These are phyloP conservation scores for Troides helena DNA, from an alignment of 2,888 invertebrate genomes.

Conservation along the genomic window DNA sequence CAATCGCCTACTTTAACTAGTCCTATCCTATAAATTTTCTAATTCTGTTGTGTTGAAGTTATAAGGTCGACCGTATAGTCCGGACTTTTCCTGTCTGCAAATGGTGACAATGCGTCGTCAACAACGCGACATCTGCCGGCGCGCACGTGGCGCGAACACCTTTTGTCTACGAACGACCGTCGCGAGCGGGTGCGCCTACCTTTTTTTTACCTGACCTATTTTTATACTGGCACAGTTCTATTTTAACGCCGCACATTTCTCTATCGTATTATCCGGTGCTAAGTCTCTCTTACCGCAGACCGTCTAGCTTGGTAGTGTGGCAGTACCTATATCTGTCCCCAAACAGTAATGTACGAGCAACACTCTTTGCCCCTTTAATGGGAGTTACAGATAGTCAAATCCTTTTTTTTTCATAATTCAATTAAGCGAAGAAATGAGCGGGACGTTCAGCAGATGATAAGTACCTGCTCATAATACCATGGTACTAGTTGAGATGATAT, in stretches of 20 bases:
- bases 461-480: too few species aligned
- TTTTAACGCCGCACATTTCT: constrained; percentile 40
- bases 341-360: too few species aligned
- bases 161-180: constrained; percentile 59
- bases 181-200: constrained; percentile 48
- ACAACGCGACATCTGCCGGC: constrained; percentile 57
- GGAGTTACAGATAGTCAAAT: too few species aligned
- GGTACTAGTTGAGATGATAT: too few species aligned
- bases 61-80: constrained; percentile 2
- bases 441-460: too few species aligned
- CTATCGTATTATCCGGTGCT: constrained; percentile 22
- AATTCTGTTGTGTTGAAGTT: background rate
- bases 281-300: too few species aligned
- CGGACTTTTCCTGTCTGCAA: background rate
- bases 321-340: too few species aligned
- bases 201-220: constrained; percentile 66
- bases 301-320: too few species aligned
- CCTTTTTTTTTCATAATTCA: too few species aligned
- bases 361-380: too few species aligned
- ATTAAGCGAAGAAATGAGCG: too few species aligned
- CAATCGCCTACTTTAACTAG: too few species aligned
- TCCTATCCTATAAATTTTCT: background rate
- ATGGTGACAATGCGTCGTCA: constrained; percentile 21
- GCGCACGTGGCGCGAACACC: constrained; percentile 71
- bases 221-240: constrained; percentile 63